Percentiles rank a stretch among this genome's conserved stretches.
These are phyloP conservation scores for Taphrorychus bicolor DNA, from an alignment of 2,888 invertebrate genomes.

Conservation along the genomic window DNA sequence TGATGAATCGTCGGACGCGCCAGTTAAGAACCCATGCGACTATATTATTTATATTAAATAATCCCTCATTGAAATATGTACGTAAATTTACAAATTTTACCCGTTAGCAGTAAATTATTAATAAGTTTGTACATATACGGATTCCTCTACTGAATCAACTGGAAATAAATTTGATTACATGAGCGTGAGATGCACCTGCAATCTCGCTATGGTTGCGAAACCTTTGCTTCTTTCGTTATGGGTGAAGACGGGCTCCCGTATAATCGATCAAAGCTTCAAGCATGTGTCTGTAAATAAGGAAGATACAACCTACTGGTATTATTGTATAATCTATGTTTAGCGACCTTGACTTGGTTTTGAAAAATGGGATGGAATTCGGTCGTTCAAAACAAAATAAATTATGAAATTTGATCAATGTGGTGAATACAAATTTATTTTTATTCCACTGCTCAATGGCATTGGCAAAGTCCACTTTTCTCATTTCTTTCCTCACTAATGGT, in stretches of 20 bases:
- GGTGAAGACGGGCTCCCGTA: background rate
- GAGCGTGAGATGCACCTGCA: background rate
- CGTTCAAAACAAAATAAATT: too few species aligned
- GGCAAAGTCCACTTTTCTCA: too few species aligned
- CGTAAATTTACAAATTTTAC: background rate
- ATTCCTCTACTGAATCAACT: background rate
- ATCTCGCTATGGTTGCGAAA: background rate
- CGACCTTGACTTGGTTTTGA: background rate
- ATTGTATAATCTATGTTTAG: background rate
- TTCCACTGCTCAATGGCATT: too few species aligned
- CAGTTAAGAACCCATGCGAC: too few species aligned
- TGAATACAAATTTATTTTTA: too few species aligned
- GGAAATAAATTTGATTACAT: background rate
- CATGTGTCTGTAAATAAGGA: background rate
- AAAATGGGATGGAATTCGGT: background rate
- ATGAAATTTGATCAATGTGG: too few species aligned
- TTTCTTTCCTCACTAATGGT: too few species aligned
- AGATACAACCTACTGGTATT: background rate
- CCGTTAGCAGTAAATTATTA: background rate
- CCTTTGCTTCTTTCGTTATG: background rate
- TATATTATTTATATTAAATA: too few species aligned
- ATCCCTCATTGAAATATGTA: too few species aligned
- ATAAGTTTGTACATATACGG: background rate
- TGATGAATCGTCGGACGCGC: too few species aligned
- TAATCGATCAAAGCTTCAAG: background rate